These are phyloP conservation scores for Dipodomys spectabilis DNA, from an alignment of 2,113 vertebrate genomes.

Conservation along the genomic window DNA sequence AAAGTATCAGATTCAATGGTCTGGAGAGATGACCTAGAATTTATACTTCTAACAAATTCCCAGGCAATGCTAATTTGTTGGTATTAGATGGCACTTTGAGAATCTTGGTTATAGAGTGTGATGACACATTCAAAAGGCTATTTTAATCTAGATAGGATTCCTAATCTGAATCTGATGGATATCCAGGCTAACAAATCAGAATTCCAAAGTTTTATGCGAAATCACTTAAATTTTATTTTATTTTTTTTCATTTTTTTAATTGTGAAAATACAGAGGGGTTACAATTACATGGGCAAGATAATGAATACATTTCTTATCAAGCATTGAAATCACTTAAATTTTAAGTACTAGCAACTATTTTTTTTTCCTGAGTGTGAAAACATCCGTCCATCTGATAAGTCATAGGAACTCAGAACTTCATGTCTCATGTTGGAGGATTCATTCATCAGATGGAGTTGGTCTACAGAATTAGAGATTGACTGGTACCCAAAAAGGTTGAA, in stretches of 20 bases:
- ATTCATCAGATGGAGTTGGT: neutral
- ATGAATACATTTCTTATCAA: too few species aligned
- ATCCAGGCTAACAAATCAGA: neutral
- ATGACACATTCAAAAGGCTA: neutral
- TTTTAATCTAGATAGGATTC: neutral
- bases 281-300: too few species aligned
- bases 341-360: neutral
- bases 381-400: neutral
- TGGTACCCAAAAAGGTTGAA: neutral
- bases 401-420: neutral
- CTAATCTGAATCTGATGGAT: neutral
- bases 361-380: neutral
- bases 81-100: neutral
- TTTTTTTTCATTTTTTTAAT: too few species aligned
- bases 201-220: neutral
- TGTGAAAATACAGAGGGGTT: too few species aligned
- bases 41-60: neutral
- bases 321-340: too few species aligned
- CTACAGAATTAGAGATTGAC: neutral
- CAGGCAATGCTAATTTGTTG: neutral
- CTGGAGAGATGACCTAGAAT: neutral
- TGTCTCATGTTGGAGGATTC: neutral
- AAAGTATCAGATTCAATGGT: neutral
- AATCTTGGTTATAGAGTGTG: neutral
- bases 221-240: conserved; percentile 12